These are phyloP conservation scores for Nematolebias whitei DNA, from an alignment of 2,113 vertebrate species.

Conservation along the genomic window DNA sequence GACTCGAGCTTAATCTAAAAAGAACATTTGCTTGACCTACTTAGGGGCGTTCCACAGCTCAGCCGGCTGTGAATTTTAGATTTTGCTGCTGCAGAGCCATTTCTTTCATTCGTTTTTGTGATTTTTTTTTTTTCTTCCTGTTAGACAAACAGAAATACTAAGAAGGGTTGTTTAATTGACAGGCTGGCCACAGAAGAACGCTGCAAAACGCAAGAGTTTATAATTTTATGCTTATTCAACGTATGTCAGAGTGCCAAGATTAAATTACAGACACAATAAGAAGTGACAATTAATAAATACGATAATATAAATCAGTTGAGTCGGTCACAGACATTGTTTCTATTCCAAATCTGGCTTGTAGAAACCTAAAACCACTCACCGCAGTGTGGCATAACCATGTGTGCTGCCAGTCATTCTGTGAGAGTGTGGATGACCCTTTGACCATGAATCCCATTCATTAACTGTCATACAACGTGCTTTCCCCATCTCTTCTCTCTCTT, in stretches of 20 bases:
- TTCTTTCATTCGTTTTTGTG: slow-evolving; percentile 23
- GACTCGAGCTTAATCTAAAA: slow-evolving; percentile 48
- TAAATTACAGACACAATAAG: background rate
- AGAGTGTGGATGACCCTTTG: slow-evolving; percentile 49
- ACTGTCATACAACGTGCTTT: slow-evolving; percentile 61
- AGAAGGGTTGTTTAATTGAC: slow-evolving; percentile 10
- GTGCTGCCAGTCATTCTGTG: slow-evolving; percentile 59
- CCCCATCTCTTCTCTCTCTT: slow-evolving; percentile 5
- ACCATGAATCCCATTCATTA: slow-evolving; percentile 52
- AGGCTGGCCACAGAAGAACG: slow-evolving; percentile 37
- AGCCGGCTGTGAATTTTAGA: slow-evolving; percentile 48
- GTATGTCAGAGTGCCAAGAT: background rate
- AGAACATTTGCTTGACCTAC: slow-evolving; percentile 69
- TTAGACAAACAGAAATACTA: slow-evolving; percentile 16
- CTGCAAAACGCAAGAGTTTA: slow-evolving; percentile 20
- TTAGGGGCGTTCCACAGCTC: slow-evolving; percentile 43
- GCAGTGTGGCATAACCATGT: slow-evolving; percentile 37
- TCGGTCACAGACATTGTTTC: slow-evolving; percentile 23
- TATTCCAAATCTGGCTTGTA: slow-evolving; percentile 28
- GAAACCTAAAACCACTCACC: slow-evolving; percentile 43
- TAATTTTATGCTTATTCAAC: background rate
- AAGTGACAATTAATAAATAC: slow-evolving; percentile 16
- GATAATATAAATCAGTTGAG: slow-evolving; percentile 7
- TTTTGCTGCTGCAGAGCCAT: slow-evolving; percentile 19
- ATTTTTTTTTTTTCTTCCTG: slow-evolving; percentile 22